These are phyloP conservation scores for Myrmecobius fasciatus DNA, from an alignment of 2,113 vertebrate genomes.

Conservation along the genomic window DNA sequence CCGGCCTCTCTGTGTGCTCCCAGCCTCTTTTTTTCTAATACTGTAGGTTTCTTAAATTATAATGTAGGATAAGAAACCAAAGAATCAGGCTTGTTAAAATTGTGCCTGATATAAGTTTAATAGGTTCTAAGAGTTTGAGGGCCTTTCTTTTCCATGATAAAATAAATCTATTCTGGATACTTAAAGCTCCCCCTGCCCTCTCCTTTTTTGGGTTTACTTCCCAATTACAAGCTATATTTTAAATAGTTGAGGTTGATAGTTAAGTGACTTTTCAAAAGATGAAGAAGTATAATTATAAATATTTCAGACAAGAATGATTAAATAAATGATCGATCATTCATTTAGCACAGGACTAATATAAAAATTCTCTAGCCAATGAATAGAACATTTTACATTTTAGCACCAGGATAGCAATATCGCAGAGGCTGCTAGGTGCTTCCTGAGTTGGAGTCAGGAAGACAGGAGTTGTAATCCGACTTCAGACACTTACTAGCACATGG, in stretches of 20 bases:
- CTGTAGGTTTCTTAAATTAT: not conserved
- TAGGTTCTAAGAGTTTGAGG: not conserved
- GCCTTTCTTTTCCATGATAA: not conserved
- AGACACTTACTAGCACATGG: not conserved
- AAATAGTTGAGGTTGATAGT: not conserved
- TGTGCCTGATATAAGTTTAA: not conserved
- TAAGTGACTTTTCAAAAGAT: not conserved
- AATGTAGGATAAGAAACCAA: not conserved
- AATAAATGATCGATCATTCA: not conserved
- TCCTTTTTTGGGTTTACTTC: not conserved
- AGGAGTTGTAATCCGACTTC: not conserved
- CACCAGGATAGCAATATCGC: not conserved
- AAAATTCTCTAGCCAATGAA: not conserved
- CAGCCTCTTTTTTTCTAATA: not conserved
- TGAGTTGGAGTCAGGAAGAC: not conserved
- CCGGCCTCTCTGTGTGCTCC: not conserved
- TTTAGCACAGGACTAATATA: not conserved
- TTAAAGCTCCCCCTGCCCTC: not conserved
- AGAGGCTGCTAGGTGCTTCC: not conserved
- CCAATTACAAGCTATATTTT: not conserved
- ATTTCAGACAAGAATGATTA: not conserved
- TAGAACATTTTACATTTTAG: not conserved
- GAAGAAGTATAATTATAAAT: not conserved
- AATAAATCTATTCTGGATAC: not conserved
- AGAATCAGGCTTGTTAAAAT: not conserved